Base-by-base conservation (phyloP, 2,113 vertebrate species). In the Haemorhous mexicanus region DNA sequence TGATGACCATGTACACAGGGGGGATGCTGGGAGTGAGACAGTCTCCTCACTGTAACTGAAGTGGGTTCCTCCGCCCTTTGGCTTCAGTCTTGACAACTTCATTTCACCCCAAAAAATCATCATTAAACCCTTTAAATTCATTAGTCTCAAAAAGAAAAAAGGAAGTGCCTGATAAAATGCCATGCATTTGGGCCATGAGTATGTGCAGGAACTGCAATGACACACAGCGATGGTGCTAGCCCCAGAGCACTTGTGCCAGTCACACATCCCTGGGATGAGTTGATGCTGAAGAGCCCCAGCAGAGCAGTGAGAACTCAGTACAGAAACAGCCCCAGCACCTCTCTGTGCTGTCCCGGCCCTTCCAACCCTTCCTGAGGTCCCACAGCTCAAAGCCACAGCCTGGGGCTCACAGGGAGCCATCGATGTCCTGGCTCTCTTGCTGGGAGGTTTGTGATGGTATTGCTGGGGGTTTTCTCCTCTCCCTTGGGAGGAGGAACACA, bases 191-290 rank as follows among this genome's bases (percentile, higher is more conserved):
- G 16, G 20, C 30, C 9, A 5, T 7, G 24, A 50, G 18, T 12
- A 3, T 15, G 23, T 39, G 39, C 67, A 84, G 74, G 44, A 72
- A 10, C 21, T 43, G 7, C 11, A 52, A 24, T 35, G 55, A 39
- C 0, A 7, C 1, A 3, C 16, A 46, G 33, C 1, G 1, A 14
- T 14, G 50, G 16, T 7, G 9, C 18, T 23, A 39, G 4, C 30
- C 14, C 11, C n/a, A 16, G 6, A 72, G 30, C 2, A 37, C 4
- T 32, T 43, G 49, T 33, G 18, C 26, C 33, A 14, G 10, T 47
- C 35, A 50, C 77, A 63, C 39, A n/a, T 4, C 14, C 19, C 30
- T 9, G 21, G 6, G 10, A 33, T 69, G 39, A 66, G 44, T 9
- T 33, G 59, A 46, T 66, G 32, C 24, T 49, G 55, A 64, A 66